Evolutionary conservation across 2,113 vertebrate species (phyloP).

Genomic region (Gracilinanus agilis): DNA sequence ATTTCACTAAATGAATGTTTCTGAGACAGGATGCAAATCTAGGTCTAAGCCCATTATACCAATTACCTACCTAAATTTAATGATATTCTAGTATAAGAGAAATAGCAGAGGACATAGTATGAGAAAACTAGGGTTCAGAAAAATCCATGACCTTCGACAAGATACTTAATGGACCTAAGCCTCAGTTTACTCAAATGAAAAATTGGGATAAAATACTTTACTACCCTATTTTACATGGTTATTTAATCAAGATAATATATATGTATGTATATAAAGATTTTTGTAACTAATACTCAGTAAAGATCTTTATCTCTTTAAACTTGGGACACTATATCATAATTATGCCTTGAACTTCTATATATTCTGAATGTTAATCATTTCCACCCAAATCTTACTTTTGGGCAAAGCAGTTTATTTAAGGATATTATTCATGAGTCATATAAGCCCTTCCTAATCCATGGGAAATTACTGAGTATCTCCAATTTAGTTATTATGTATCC

Average conservation of each 20-base stretch:
- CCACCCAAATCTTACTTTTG: neutral
- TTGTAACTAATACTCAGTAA: neutral
- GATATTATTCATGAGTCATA: neutral
- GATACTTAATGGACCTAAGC: neutral
- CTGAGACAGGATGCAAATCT: neutral
- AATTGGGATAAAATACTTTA: neutral
- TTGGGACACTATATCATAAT: neutral
- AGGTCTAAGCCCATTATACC: neutral
- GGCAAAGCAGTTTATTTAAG: neutral
- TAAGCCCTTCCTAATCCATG: neutral
- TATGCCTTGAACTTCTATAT: neutral
- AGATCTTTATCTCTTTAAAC: neutral
- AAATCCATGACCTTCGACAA: neutral
- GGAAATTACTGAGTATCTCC: neutral
- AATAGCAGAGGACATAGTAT: neutral
- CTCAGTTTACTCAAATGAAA: neutral
- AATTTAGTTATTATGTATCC: too few species aligned
- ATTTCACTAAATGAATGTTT: neutral
- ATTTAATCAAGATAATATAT: neutral
- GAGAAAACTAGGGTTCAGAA: neutral
- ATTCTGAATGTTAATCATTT: neutral
- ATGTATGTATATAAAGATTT: neutral
- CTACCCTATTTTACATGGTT: neutral
- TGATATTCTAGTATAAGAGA: neutral
- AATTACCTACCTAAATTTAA: neutral